phyloP scores from a whole-genome alignment of 2,888 invertebrate species.

The Flexamia atlantica region DNA sequence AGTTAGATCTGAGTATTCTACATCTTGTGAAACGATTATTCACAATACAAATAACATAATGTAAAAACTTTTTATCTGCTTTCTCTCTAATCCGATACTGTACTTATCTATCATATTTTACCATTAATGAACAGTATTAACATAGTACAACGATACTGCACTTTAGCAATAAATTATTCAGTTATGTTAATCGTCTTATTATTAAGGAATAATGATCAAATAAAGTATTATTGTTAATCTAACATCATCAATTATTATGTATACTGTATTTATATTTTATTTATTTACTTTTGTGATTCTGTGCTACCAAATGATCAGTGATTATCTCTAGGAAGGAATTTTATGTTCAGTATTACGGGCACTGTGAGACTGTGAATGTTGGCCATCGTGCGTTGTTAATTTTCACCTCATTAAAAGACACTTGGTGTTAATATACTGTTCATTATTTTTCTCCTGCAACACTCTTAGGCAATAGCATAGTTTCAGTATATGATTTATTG shows the following conservation, averaged over 20 bases:
- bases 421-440: slow-evolving; percentile 25
- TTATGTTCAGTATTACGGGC: slow-evolving; percentile 7
- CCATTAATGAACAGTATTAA: not conserved
- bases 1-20: not conserved
- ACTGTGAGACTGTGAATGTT: slow-evolving; percentile 12
- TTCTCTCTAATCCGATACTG: not conserved
- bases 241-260: slow-evolving; percentile 2
- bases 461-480: no score
- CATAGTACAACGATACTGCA: slow-evolving; percentile 2
- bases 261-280: slow-evolving; percentile 35
- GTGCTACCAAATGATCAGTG: slow-evolving; percentile 3
- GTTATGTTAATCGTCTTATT: not conserved
- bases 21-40: not conserved
- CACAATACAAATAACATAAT: not conserved
- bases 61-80: no score
- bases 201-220: slow-evolving; percentile 19
- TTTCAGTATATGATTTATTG: no score
- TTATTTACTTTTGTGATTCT: slow-evolving; percentile 6
- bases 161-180: slow-evolving; percentile 28
- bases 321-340: slow-evolving; percentile 24
- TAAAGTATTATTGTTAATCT: slow-evolving; percentile 11
- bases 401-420: slow-evolving; percentile 37
- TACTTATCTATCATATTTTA: not conserved
- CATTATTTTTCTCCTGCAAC: not conserved
- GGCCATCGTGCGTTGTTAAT: slow-evolving; percentile 37